These are phyloP conservation scores for Blastomussa wellsi DNA, from an alignment of 92 coral and sea anemone genomes.

Conservation along the genomic window DNA sequence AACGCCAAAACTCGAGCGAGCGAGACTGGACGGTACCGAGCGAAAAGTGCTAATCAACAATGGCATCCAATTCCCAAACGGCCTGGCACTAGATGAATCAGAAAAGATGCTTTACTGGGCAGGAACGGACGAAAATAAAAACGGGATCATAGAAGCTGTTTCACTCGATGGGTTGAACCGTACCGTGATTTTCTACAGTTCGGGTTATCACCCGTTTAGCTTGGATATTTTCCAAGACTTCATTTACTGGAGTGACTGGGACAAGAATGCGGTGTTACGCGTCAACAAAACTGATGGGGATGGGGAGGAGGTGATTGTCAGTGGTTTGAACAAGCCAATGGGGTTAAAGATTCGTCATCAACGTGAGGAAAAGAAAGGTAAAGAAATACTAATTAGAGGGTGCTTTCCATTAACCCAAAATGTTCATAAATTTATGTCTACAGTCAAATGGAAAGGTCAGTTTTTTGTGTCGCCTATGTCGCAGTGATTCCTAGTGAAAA, in stretches of 20 bases:
- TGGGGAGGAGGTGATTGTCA: constrained; percentile 1
- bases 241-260: constrained; percentile 38
- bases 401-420: background rate
- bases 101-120: constrained; percentile 31
- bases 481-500: too few relatives aligned
- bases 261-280: constrained; percentile 6
- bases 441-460: too few relatives aligned
- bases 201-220: constrained; percentile 10
- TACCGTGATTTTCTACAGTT: background rate
- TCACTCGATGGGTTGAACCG: constrained; percentile 22
- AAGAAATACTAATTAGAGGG: background rate
- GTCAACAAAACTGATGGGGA: background rate
- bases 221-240: background rate
- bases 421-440: too few relatives aligned
- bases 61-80: constrained; percentile 15
- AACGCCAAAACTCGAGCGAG: constrained; percentile 31
- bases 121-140: background rate
- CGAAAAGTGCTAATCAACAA: background rate
- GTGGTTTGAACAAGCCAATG: constrained; percentile 17
- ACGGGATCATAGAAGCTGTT: constrained; percentile 23
- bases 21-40: constrained; percentile 35
- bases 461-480: too few relatives aligned
- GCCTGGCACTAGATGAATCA: constrained; percentile 14
- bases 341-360: constrained; percentile 19
- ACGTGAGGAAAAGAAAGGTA: background rate